These are phyloP conservation scores for Dryocosmus kuriphilus DNA, from an alignment of 2,888 invertebrate species.

Conservation along the genomic window DNA sequence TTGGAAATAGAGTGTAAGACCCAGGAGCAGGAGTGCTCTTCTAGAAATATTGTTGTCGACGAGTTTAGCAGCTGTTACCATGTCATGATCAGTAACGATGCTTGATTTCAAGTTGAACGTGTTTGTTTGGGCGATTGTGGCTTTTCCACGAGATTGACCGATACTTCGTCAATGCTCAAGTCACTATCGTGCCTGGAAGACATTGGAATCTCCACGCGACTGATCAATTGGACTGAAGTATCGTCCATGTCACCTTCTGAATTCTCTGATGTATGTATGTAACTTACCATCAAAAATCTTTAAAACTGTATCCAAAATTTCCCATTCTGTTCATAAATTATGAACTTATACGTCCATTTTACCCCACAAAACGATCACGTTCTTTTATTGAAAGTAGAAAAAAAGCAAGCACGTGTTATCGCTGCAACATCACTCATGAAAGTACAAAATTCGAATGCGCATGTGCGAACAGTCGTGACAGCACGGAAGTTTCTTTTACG, in stretches of 20 bases:
- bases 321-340: no score
- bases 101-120: constrained; percentile 50
- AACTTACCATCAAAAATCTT: no score
- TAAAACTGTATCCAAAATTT: no score
- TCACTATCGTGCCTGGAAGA: constrained; percentile 17
- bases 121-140: constrained; percentile 30
- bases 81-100: constrained; percentile 53
- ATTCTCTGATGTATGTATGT: constrained; percentile 56
- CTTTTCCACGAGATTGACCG: constrained; percentile 62
- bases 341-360: no score
- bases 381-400: no score
- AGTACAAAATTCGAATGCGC: no score
- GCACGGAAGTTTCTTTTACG: no score
- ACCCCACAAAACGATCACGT: no score
- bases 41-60: constrained; percentile 56
- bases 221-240: constrained; percentile 52
- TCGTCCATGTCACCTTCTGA: constrained; percentile 68
- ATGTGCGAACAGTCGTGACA: no score
- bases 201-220: constrained; percentile 8
- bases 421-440: no score
- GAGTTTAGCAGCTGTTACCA: constrained; percentile 52
- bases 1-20: constrained; percentile 3
- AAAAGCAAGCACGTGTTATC: no score
- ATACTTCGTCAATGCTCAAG: constrained; percentile 57
- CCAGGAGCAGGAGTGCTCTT: constrained; percentile 39